Conservation (phyloP, 2,113 vertebrate species). For the Lanius collurio region DNA sequence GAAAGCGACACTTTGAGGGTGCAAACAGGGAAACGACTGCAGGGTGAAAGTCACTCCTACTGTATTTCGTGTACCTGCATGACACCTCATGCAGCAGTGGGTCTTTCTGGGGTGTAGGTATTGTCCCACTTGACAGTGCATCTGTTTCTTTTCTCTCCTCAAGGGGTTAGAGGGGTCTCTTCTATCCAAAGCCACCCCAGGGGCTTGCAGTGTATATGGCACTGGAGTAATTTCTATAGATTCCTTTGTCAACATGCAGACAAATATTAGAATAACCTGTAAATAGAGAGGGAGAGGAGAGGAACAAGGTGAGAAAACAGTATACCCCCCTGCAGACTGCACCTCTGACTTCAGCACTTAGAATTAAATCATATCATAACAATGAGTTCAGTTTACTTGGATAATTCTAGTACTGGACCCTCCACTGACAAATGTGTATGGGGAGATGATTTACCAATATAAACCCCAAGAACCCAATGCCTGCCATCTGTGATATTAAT, state of each 20-base stretch:
- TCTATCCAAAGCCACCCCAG: not conserved
- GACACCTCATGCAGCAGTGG: conserved; percentile 66
- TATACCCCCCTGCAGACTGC: not conserved
- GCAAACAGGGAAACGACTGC: not conserved
- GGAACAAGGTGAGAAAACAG: not conserved
- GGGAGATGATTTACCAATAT: not conserved
- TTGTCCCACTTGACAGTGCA: conserved; percentile 34
- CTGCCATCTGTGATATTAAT: not conserved
- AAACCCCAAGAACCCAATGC: fast-evolving
- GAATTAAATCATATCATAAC: not conserved
- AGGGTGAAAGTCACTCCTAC: not conserved
- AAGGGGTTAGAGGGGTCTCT: not conserved
- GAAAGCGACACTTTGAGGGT: not conserved
- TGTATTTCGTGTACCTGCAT: conserved; percentile 35
- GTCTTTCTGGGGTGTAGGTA: conserved; percentile 48
- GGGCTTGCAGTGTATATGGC: not conserved
- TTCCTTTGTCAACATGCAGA: not conserved
- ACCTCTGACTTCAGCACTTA: not conserved
- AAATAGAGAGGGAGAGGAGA: not conserved
- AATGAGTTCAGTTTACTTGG: not conserved
- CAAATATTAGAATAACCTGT: conserved; percentile 43
- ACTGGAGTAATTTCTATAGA: not conserved
- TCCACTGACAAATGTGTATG: not conserved
- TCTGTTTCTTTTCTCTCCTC: conserved; percentile 10
- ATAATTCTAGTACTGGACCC: not conserved